Evolutionary conservation across 2,797 vertebrate genomes (phyloP), one percentile per base, ranked within the genome.

Genomic region (Paedocypris micromegethes): DNA sequence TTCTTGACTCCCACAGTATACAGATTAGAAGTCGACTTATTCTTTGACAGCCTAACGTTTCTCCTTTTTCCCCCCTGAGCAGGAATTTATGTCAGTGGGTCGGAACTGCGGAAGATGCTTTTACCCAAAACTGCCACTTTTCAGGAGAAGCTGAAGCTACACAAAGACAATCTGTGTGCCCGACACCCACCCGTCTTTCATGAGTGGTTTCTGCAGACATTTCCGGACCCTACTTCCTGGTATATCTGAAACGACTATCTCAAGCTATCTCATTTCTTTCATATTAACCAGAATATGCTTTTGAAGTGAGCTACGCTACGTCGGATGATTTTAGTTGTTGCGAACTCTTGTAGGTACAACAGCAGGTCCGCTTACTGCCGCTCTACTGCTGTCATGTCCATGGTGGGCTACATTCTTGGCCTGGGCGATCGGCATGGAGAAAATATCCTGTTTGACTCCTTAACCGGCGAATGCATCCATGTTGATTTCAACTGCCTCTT

Each of bases 401-500:
- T 99, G 94, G 97, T 99, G 65, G 97, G 97, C 6, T 99, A 98
- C 80, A 84, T 98, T 81, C 88, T 99, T 50, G 96, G 96, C 39
- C 88, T 99, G 70, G 97, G 97, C 39, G 97, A 99, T 79, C 94
- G 96, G 9, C 96, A 98, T 5, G 95, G 96, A 52, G 96, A 98
- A 82, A 99, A 98, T 80, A 98, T 99, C 84, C 84, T 98, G 5
- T 98, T 98, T 64, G 95, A 98, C 81, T 97, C 97, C 6, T 86
- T 95, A 70, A 98, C 94, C 2, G 97, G 96, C 8, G 96, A 99
- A 81, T 97, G 93, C 75, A 90, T 99, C 71, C 97, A 99, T 2
- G 97, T 99, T 4, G 97, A 98, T 86, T 99, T 99, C 88, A 99
- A 98, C 91, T 99, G 96, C 85, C 94, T 99, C 64, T 99, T 99